Evolutionary conservation across 2,888 invertebrate genomes (phyloP), one percentile per base, ranked within the genome.

Genomic region (Itoplectis maculator): DNA sequence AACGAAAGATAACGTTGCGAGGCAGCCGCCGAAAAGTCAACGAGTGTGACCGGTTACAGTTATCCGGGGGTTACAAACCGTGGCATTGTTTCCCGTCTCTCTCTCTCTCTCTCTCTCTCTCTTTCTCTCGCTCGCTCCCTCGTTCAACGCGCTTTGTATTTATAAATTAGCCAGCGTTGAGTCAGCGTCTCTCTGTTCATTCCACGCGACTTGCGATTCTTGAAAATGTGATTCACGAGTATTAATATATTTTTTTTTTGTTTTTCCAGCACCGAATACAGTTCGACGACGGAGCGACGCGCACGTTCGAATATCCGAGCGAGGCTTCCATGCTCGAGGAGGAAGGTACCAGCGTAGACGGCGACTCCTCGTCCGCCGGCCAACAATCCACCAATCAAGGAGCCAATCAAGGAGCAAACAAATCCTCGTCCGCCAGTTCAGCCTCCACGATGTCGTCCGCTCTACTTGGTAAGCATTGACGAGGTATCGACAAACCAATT

Each of bases 251-350:
- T 15, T 84, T 56, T 87, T 86, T 72, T 72, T 79, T 76, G 82
- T 49, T 37, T 68, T 90, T 93, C 59, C 95, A 98, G 98, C 94
- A 97, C 91, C 97, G 96, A 93, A 97, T 98, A 90, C 96, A 97
- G 90, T 98, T 98, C 94, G 96, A 98, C 93, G 98, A 98, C 92
- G 95, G 95, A 76, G 95, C 97, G 76, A 97, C 97, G 87, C 96
- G 96, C 87, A 97, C 97, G 73, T 98, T 97, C 94, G 98, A 98
- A 94, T 99, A 99, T 93, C 98, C 98, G 73, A 98, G 98, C 79
- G 98, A 98, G 94, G 95, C 96, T 82, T 97, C 97, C 61, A 94
- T 97, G 90, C 93, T 96, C 90, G 95, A 96, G 90, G 96, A 96
- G 85, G 93, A 94, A 84, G 89, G 89, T 79, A 89, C 86, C 76